Percentiles rank a stretch among this genome's conserved stretches.
Conservation (phyloP, 1,140 invertebrate species). For the Bombus balteatus region DNA sequence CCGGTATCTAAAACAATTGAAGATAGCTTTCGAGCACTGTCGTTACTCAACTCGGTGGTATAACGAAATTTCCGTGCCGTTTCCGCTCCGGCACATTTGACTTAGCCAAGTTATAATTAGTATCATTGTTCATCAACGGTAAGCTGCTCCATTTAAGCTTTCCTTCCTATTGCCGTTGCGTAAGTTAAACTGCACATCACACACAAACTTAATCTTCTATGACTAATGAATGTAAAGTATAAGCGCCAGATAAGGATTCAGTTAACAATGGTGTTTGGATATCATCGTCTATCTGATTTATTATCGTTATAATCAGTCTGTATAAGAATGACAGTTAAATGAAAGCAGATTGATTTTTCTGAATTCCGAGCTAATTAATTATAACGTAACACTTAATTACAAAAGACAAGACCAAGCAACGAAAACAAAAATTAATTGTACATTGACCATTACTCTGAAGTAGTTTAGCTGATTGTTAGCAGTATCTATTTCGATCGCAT, state of each 20-base stretch:
- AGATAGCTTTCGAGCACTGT: neutral
- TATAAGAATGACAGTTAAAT: neutral
- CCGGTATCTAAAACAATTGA: neutral
- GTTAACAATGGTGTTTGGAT: neutral
- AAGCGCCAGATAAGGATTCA: neutral
- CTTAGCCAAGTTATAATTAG: slow-evolving; percentile 14
- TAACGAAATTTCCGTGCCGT: neutral
- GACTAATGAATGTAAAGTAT: slow-evolving; percentile 22
- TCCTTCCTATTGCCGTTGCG: neutral
- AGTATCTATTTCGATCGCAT: too few relatives aligned
- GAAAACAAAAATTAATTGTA: too few relatives aligned
- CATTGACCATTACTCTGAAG: too few relatives aligned
- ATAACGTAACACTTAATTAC: neutral
- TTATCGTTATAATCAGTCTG: neutral
- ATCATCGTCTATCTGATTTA: neutral
- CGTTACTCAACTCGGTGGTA: neutral
- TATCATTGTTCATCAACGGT: slow-evolving; percentile 32
- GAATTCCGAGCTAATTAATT: neutral
- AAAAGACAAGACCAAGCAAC: neutral
- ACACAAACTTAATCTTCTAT: slow-evolving; percentile 8
- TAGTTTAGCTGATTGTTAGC: too few relatives aligned
- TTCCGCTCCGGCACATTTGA: neutral
- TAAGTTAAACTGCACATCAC: slow-evolving; percentile 17
- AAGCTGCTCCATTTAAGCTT: slow-evolving; percentile 26
- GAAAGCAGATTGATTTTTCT: neutral